A percentile compares a stretch with the other conserved stretches of the same genome.
Evolutionary conservation across 1,140 invertebrate genomes (phyloP).

Genomic region (Drosophila neocordata): DNA sequence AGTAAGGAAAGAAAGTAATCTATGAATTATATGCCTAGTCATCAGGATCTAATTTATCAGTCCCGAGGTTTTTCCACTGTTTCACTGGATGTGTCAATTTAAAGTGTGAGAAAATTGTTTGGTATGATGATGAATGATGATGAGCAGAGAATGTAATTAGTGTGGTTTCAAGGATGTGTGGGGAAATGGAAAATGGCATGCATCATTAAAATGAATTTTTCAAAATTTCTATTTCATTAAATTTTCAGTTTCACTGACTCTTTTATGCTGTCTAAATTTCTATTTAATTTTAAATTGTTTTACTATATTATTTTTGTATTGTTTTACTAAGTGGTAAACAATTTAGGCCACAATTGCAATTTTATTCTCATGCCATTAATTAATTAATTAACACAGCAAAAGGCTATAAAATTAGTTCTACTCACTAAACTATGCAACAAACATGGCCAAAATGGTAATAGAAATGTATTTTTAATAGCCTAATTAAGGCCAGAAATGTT

Average conservation of each 20-base stretch:
- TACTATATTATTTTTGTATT: not conserved
- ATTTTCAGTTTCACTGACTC: not conserved
- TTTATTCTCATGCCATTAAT: conserved; percentile 16
- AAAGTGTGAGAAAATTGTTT: conserved; percentile 75
- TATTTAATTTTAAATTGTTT: too few species aligned
- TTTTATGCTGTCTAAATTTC: too few species aligned
- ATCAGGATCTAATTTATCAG: conserved; percentile 76
- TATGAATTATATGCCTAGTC: conserved; percentile 59
- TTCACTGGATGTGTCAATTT: conserved; percentile 68
- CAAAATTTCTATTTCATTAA: not conserved
- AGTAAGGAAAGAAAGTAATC: conserved; percentile 15
- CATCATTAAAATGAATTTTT: too few species aligned
- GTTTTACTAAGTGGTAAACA: not conserved
- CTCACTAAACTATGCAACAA: conserved; percentile 11
- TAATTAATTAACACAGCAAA: conserved; percentile 21
- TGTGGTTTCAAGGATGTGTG: conserved; percentile 30
- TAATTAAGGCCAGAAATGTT: conserved; percentile 28
- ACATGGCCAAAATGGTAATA: not conserved
- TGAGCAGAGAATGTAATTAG: conserved; percentile 54
- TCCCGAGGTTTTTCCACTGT: conserved; percentile 17
- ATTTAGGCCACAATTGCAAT: conserved; percentile 8
- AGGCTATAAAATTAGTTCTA: conserved; percentile 9
- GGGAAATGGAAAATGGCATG: too few species aligned
- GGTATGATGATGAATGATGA: conserved; percentile 55
- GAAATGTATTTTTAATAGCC: not conserved